phyloP scores from a whole-genome alignment of 2,797 vertebrate genomes.

The Amblyraja radiata region DNA sequence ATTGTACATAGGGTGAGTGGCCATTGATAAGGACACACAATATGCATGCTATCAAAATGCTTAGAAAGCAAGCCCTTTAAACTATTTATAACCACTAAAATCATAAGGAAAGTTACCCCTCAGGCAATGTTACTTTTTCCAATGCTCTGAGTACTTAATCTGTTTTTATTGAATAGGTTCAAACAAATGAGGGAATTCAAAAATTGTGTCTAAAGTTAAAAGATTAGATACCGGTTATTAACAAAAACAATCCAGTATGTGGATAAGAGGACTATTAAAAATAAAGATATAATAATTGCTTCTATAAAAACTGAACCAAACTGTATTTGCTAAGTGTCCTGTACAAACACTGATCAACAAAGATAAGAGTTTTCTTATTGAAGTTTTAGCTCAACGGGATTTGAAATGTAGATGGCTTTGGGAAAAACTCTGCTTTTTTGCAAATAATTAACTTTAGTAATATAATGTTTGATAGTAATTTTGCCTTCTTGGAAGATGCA shows the following conservation, averaged over 20 bases:
- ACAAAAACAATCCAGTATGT: neutral
- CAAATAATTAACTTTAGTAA: neutral
- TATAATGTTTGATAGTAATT: neutral
- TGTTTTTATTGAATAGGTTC: neutral
- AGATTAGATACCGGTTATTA: neutral
- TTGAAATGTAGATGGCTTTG: neutral
- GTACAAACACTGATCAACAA: neutral
- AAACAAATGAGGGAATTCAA: neutral
- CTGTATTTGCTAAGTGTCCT: neutral
- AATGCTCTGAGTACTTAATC: neutral
- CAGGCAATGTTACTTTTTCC: neutral
- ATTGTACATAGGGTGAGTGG: neutral
- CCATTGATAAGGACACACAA: neutral
- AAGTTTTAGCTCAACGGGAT: neutral
- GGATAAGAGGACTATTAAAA: neutral
- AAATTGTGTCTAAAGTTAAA: neutral
- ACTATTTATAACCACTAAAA: neutral
- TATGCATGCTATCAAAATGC: neutral
- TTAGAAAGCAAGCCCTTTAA: slow-evolving; percentile 7
- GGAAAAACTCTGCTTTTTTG: neutral
- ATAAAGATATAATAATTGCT: neutral
- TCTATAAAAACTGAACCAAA: neutral
- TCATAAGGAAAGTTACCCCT: neutral
- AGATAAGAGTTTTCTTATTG: neutral
- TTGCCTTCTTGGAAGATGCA: neutral